phyloP scores from a whole-genome alignment of 2,888 invertebrate species.

The Galerucella nymphaeae region DNA sequence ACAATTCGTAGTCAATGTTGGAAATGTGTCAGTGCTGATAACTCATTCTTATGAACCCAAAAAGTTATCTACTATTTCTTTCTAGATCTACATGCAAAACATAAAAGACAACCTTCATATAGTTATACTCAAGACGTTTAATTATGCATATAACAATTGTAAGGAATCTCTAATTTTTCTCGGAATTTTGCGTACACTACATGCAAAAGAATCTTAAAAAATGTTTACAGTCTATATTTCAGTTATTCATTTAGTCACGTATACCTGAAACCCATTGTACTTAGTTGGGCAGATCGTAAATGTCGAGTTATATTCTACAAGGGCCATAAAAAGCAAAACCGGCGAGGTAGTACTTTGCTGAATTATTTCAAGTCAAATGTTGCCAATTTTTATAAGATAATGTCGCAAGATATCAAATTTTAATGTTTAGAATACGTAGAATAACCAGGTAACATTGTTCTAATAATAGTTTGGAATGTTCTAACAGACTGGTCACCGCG shows the following conservation, averaged over 20 bases:
- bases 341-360: conserved; percentile 12
- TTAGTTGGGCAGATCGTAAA: conserved; percentile 36
- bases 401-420: not conserved
- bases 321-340: conserved; percentile 32
- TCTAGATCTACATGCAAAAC: too few species aligned
- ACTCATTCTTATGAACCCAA: too few species aligned
- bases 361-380: not conserved
- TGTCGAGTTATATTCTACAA: conserved; percentile 39
- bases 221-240: conserved; percentile 44
- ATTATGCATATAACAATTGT: not conserved
- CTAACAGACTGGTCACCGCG: too few species aligned
- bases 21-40: too few species aligned
- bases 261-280: conserved; percentile 43
- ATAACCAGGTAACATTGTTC: not conserved
- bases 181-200: not conserved
- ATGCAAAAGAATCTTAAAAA: conserved; percentile 28
- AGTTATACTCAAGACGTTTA: not conserved
- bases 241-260: conserved; percentile 49
- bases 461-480: not conserved
- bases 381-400: conserved; percentile 3
- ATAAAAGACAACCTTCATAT: too few species aligned
- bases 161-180: conserved; percentile 11
- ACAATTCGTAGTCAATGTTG: too few species aligned
- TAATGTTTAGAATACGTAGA: not conserved
- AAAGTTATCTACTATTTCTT: not conserved